Base-by-base conservation (phyloP, 2,797 vertebrate genomes). In the Cygnus olor region DNA sequence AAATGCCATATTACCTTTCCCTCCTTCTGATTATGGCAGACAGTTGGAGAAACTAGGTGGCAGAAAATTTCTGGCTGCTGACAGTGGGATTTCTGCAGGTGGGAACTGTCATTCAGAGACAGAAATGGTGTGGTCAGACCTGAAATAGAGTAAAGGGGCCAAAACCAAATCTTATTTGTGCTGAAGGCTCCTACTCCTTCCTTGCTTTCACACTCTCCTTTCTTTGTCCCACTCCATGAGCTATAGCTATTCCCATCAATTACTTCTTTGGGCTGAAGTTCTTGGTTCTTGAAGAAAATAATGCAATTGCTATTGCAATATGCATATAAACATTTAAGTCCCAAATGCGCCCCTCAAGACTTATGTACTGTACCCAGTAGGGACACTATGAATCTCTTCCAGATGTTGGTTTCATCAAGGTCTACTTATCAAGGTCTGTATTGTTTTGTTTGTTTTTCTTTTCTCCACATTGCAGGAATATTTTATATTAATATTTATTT, bases 81-180 rank as follows among this genome's bases (percentile, higher is more conserved):
- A 98, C 98, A 99, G 98, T 4, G 92, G 98, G 9, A 96, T 98
- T 73, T 98, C 98, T 89, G 98, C 93, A 98, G 98, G 98, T 99
- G 81, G 57, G 69, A 17, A 8, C 12, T 76, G 24, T 77, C 32
- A 68, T 4, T 27, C 27, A 56, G 51, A 22, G 6, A 1, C 2
- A 2, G 36, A 17, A 77, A 30, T 8, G 7, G n/a, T 36, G 16
- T 30, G 14, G 70, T 47, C 28, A 57, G 51, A 45, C 10, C 51
- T 61, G 3, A 19, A 10, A 22, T 30, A 16, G 40, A 74, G 10
- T 11, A 53, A 78, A 51, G 86, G 9, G 21, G 18, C 4, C 49
- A 54, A 73, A 88, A 30, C 5, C 25, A 61, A 49, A 78, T 19
- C 13, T 38, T 64, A 54, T n/a, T 53, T 56, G 28, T 81, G 14